Percentiles rank a stretch among this genome's conserved stretches.
Evolutionary conservation across 2,797 vertebrate species (phyloP).

Genomic region (Hyperoplus immaculatus): DNA sequence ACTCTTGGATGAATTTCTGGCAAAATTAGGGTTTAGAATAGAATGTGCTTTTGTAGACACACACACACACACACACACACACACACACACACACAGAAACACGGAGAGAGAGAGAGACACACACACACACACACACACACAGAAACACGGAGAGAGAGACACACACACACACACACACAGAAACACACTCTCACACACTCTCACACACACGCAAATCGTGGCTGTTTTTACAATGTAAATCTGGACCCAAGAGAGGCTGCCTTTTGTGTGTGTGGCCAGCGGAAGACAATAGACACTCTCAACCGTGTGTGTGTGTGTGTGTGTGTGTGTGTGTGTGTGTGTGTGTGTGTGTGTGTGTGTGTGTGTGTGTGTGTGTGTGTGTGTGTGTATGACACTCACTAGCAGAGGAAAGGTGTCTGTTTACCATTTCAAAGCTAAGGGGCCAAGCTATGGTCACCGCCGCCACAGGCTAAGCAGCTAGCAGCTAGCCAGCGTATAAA

Average conservation of each 20-base stretch:
- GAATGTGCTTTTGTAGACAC: conserved; percentile 21
- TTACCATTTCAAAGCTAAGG: conserved; percentile 79
- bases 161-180: background rate
- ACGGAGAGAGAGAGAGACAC: too few relatives aligned
- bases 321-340: too few relatives aligned
- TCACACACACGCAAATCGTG: conserved; percentile 5
- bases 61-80: background rate
- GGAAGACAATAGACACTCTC: conserved; percentile 63
- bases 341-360: too few relatives aligned
- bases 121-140: background rate
- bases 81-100: background rate
- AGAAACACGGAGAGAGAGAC: background rate
- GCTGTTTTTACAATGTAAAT: conserved; percentile 60
- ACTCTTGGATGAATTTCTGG: conserved; percentile 30
- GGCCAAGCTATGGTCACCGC: conserved; percentile 67
- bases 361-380: too few relatives aligned
- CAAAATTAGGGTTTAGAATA: conserved; percentile 44
- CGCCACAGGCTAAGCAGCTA: conserved; percentile 58
- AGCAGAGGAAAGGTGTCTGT: conserved; percentile 68
- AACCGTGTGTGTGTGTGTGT: too few relatives aligned
- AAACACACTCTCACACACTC: background rate
- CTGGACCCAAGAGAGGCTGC: conserved; percentile 55
- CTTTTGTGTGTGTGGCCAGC: conserved; percentile 58
- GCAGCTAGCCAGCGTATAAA: conserved; percentile 63
- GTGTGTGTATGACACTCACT: conserved; percentile 11